phyloP scores from a whole-genome alignment of 2,113 vertebrate species.

The Zeus faber region DNA sequence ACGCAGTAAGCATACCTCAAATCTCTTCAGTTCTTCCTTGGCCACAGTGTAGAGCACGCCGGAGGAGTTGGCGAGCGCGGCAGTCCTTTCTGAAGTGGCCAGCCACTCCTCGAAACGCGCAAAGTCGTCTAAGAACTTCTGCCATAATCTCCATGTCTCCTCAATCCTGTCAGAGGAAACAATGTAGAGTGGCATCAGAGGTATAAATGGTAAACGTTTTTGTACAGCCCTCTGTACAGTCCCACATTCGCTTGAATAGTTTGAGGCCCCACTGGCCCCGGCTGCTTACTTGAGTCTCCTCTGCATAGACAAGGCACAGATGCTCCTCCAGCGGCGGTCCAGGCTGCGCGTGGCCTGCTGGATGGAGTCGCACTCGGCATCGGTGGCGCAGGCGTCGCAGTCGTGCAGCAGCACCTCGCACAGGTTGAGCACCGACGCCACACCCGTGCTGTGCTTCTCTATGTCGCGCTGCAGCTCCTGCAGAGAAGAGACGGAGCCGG shows the following conservation, averaged over 20 bases:
- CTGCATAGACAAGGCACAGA: slow-evolving; percentile 96
- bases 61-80: slow-evolving; percentile 91
- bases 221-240: too few species aligned
- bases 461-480: slow-evolving; percentile 97
- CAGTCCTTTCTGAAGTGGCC: slow-evolving; percentile 83
- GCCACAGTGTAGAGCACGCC: slow-evolving; percentile 92
- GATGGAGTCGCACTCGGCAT: slow-evolving; percentile 93
- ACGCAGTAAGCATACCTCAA: slow-evolving; percentile 89
- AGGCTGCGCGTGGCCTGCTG: slow-evolving; percentile 93
- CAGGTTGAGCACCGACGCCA: slow-evolving; percentile 93
- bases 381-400: slow-evolving; percentile 94
- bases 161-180: slow-evolving; percentile 81
- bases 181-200: background rate
- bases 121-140: slow-evolving; percentile 96
- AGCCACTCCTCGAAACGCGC: slow-evolving; percentile 92
- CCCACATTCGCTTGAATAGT: too few species aligned
- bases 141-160: slow-evolving; percentile 95
- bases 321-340: slow-evolving; percentile 95
- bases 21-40: slow-evolving; percentile 97
- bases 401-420: slow-evolving; percentile 97
- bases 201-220: too few species aligned
- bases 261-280: background rate
- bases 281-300: slow-evolving; percentile 86
- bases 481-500: background rate
- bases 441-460: slow-evolving; percentile 95